These are phyloP conservation scores for Aselliscus stoliczkanus DNA, from an alignment of 2,797 vertebrate species.

Conservation along the genomic window DNA sequence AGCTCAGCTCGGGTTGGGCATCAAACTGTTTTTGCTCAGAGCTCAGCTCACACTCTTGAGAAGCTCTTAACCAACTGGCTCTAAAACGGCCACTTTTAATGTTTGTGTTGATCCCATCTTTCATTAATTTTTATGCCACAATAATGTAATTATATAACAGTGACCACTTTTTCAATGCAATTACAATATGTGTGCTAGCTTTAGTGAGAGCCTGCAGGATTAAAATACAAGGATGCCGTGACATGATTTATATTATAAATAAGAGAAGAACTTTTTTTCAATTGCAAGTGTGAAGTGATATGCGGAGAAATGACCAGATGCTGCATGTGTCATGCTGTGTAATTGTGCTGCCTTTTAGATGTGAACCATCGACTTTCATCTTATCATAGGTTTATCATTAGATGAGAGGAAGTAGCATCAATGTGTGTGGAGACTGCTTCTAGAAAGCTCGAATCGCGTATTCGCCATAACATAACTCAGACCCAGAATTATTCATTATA, in stretches of 20 bases:
- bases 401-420: not conserved
- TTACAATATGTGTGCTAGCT: not conserved
- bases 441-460: not conserved
- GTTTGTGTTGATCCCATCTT: not conserved
- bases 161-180: not conserved
- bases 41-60: no score
- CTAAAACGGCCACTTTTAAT: not conserved
- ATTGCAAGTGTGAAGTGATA: not conserved
- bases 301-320: not conserved
- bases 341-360: not conserved
- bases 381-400: not conserved
- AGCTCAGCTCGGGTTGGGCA: no score
- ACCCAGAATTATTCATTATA: not conserved
- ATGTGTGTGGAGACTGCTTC: not conserved
- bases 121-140: not conserved
- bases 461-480: not conserved
- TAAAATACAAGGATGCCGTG: not conserved
- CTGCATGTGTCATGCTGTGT: not conserved
- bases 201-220: not conserved
- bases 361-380: not conserved
- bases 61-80: no score
- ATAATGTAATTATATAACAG: not conserved
- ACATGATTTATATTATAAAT: not conserved
- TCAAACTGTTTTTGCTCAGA: no score
- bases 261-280: not conserved